A percentile compares a stretch with the other conserved stretches of the same genome.
phyloP scores from a whole-genome alignment of 2,113 vertebrate genomes.

The Salvelinus alpinus region DNA sequence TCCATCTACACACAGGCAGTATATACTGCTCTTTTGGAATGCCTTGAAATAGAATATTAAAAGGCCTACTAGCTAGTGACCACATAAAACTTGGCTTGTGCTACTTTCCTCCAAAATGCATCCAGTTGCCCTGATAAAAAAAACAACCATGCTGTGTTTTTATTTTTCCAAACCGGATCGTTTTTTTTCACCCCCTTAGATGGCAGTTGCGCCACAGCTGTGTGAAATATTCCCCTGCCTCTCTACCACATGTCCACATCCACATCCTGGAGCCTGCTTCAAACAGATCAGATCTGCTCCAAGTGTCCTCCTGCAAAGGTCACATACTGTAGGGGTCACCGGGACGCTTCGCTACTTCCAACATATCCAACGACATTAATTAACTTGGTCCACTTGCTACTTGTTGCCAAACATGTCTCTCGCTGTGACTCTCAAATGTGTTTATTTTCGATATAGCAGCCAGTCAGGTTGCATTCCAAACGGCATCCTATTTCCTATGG shows the following conservation, averaged over 20 bases:
- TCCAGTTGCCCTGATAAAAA: neutral
- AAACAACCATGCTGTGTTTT: slow-evolving; percentile 20
- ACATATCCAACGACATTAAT: slow-evolving; percentile 39
- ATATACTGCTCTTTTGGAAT: neutral
- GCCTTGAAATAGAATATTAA: neutral
- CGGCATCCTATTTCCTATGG: neutral
- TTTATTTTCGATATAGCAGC: slow-evolving; percentile 7
- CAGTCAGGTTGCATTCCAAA: neutral
- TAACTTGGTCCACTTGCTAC: slow-evolving; percentile 15
- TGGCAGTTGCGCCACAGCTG: slow-evolving; percentile 32
- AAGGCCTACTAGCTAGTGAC: neutral
- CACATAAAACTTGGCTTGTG: no score
- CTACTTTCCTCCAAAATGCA: slow-evolving; percentile 1
- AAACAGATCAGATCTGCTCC: slow-evolving; percentile 17
- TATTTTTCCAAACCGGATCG: slow-evolving; percentile 6
- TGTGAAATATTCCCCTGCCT: slow-evolving; percentile 33
- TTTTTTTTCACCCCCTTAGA: slow-evolving; percentile 14
- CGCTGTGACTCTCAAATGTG: slow-evolving; percentile 27
- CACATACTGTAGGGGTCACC: neutral
- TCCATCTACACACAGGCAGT: no score
- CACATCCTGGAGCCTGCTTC: slow-evolving; percentile 24
- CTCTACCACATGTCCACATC: slow-evolving; percentile 41
- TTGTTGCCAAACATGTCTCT: slow-evolving; percentile 40
- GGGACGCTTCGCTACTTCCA: slow-evolving; percentile 9
- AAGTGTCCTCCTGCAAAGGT: slow-evolving; percentile 46